Conservation (phyloP, 2,797 vertebrate species). For the Sylvilagus floridanus region DNA sequence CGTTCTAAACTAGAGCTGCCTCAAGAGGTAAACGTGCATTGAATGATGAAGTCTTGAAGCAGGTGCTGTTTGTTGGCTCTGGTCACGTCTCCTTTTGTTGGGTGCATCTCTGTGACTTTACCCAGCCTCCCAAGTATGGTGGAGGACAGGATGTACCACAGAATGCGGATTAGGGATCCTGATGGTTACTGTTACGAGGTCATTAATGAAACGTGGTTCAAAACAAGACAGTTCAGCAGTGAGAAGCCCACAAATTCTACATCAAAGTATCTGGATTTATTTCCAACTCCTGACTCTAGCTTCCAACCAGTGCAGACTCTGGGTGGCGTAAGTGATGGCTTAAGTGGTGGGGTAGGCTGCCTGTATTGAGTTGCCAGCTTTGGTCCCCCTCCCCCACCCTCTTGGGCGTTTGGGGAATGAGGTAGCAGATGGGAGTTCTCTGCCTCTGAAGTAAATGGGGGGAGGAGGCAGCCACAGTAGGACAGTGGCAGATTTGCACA, state of each 20-base stretch:
- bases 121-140: neutral
- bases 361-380: too few relatives aligned
- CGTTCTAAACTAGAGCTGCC: slow-evolving; percentile 97
- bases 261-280: too few relatives aligned
- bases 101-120: neutral
- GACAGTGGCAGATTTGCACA: neutral
- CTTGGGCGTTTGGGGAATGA: too few relatives aligned
- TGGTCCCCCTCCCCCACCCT: too few relatives aligned
- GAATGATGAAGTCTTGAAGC: slow-evolving; percentile 13
- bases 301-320: too few relatives aligned
- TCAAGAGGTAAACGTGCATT: slow-evolving; percentile 92
- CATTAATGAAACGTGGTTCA: neutral
- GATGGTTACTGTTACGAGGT: neutral
- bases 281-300: too few relatives aligned
- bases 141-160: neutral
- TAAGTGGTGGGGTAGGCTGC: too few relatives aligned
- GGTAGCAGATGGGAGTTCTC: too few relatives aligned
- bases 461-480: too few relatives aligned
- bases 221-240: neutral
- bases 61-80: slow-evolving; percentile 51
- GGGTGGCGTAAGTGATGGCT: too few relatives aligned
- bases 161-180: neutral
- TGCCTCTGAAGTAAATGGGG: too few relatives aligned
- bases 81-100: neutral
- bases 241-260: too few relatives aligned